Conservation (phyloP, 2,888 invertebrate species). For the Pomacea canaliculata region DNA sequence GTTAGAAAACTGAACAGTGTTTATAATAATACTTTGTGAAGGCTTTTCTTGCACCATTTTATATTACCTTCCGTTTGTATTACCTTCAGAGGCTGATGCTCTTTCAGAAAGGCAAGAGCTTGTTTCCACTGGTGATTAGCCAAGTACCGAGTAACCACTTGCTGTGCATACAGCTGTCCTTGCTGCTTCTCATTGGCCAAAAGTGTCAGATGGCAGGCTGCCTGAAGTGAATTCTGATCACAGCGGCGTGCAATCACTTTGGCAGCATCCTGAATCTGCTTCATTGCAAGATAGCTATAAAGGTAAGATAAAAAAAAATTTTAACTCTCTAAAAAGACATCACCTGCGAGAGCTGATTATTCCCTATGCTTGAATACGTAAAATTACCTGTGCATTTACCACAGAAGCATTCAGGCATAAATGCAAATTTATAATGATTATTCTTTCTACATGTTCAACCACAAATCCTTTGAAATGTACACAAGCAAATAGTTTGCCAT, state of each 20-base stretch:
- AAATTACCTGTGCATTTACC: neutral
- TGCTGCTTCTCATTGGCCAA: conserved; percentile 58
- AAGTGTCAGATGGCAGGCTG: conserved; percentile 77
- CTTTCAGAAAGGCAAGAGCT: conserved; percentile 48
- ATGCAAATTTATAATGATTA: no score
- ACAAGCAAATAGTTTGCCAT: no score
- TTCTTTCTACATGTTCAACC: no score
- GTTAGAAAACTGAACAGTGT: no score
- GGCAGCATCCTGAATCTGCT: conserved; percentile 77
- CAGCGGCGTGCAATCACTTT: conserved; percentile 74
- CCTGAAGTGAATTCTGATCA: conserved; percentile 73
- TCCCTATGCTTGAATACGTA: neutral
- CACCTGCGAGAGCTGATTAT: neutral
- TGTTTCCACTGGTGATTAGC: conserved; percentile 57
- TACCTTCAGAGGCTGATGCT: conserved; percentile 57
- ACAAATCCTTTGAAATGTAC: no score
- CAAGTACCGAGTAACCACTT: conserved; percentile 56
- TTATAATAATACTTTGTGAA: no score
- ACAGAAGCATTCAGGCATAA: neutral
- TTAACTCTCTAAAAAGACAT: neutral
- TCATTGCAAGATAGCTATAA: conserved; percentile 74
- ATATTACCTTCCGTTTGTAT: neutral
- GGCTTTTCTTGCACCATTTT: no score
- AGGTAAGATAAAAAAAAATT: no score
- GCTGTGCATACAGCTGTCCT: conserved; percentile 57